Base-by-base conservation (phyloP, 2,888 invertebrate genomes). In the Cantharis lateralis region DNA sequence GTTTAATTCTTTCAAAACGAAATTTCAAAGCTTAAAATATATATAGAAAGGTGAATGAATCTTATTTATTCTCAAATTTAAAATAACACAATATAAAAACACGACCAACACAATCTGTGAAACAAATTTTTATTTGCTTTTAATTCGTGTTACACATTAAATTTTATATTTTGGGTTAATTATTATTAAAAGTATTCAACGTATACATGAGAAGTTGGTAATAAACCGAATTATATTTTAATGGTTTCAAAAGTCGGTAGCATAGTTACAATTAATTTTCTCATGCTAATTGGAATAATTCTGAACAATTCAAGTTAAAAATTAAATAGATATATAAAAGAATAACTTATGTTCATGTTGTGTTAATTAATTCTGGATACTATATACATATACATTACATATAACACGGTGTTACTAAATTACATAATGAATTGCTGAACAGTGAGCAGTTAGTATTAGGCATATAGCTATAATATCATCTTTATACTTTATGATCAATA, bases 1-100 rank as follows among this genome's bases (percentile, higher is more conserved):
- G 82, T 83, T 83, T 81, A 82, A 80, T 81, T 80, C 77, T 78
- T 78, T 69, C 63, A 69, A 72, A 24, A 32, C 16, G 61, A 24
- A 68, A 28, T 15, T 15, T 68, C 48, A 28, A 66, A 66, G 64
- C 64, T 66, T 20, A 66, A 66, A 66, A 66, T 66, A 66, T 24
- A 66, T 24, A 66, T 48, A 66, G 18, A 20, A 63, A 66, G 64
- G 64, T 66, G 64, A 66, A 66, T 66, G 64, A 16, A 66, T 20
- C 64, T 10, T n/a, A n/a, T n/a, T 20, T 66, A 66, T 66, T 18
- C n/a, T 66, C 24, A 9, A 20, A n/a, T n/a, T 48, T 48, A 48
- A 48, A 48, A 48, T 48, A 48, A 48, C 48, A 48, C 48, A n/a
- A 48, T 48, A 48, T 48, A 48, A 48, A 48, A 48, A 32, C 32